These are phyloP conservation scores for Aromia moschata DNA, from an alignment of 2,888 invertebrate species.

Conservation along the genomic window DNA sequence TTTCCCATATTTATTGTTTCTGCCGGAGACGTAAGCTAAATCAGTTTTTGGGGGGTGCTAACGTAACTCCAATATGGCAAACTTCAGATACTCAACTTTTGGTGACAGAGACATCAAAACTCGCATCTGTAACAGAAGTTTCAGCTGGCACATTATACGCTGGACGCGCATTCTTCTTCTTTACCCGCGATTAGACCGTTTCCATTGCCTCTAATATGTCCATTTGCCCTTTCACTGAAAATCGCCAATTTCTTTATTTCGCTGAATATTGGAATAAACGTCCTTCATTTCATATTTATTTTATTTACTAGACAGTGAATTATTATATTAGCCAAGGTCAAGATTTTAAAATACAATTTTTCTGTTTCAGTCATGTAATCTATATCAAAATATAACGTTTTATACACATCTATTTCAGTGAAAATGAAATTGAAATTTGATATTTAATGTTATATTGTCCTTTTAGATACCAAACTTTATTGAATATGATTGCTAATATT, in stretches of 20 bases:
- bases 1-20: constrained; percentile 41
- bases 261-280: not conserved
- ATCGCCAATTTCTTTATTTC: constrained; percentile 32
- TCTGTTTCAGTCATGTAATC: too few species aligned
- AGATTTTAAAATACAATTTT: too few species aligned
- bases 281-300: not conserved
- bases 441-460: too few species aligned
- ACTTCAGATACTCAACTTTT: constrained; percentile 58
- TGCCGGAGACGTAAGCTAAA: constrained; percentile 34
- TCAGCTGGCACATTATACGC: constrained; percentile 30
- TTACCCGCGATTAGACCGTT: constrained; percentile 36
- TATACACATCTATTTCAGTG: too few species aligned
- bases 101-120: constrained; percentile 61
- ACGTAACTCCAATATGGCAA: constrained; percentile 60
- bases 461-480: too few species aligned
- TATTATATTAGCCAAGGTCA: too few species aligned
- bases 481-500: too few species aligned
- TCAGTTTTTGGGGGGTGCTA: constrained; percentile 46
- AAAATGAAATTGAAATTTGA: too few species aligned
- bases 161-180: constrained; percentile 30
- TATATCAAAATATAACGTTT: too few species aligned
- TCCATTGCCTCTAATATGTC: constrained; percentile 45
- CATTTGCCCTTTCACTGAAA: constrained; percentile 44
- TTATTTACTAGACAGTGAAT: too few species aligned
- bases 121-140: constrained; percentile 49